Percentiles rank a stretch among this genome's conserved stretches.
phyloP scores from a whole-genome alignment of 2,888 invertebrate species.

The Orchesellides sinensis region DNA sequence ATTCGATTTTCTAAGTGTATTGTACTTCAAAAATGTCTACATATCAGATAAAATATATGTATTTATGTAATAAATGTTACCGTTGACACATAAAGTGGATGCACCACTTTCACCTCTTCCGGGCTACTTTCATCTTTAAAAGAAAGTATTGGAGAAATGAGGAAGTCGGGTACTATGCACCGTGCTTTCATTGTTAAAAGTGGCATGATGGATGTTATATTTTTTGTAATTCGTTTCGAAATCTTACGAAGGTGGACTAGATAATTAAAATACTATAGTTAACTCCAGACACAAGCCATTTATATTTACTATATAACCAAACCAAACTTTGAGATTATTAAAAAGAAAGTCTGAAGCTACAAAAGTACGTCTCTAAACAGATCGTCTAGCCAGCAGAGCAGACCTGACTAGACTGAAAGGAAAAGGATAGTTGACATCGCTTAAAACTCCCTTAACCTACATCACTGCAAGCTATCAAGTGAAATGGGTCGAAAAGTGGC shows the following conservation, averaged over 20 bases:
- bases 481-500: constrained; percentile 27
- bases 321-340: no score
- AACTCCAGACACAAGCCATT: no score
- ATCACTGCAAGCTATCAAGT: constrained; percentile 47
- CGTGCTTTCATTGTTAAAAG: constrained; percentile 27
- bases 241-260: background rate
- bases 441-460: constrained; percentile 58
- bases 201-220: constrained; percentile 23
- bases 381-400: constrained; percentile 41
- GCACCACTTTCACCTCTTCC: constrained; percentile 38
- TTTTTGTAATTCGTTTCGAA: background rate
- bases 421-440: constrained; percentile 45
- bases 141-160: constrained; percentile 33
- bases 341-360: no score
- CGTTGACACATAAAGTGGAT: constrained; percentile 62
- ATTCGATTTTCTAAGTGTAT: no score
- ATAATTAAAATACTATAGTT: background rate
- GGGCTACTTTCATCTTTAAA: background rate
- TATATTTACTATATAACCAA: no score
- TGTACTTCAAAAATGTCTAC: no score
- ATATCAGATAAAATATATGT: no score
- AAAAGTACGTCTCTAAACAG: no score
- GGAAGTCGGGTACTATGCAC: constrained; percentile 31
- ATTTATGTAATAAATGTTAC: constrained; percentile 38
- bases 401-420: constrained; percentile 56